phyloP scores from a whole-genome alignment of 2,888 invertebrate genomes.

The Caenorhabditis sulstoni region DNA sequence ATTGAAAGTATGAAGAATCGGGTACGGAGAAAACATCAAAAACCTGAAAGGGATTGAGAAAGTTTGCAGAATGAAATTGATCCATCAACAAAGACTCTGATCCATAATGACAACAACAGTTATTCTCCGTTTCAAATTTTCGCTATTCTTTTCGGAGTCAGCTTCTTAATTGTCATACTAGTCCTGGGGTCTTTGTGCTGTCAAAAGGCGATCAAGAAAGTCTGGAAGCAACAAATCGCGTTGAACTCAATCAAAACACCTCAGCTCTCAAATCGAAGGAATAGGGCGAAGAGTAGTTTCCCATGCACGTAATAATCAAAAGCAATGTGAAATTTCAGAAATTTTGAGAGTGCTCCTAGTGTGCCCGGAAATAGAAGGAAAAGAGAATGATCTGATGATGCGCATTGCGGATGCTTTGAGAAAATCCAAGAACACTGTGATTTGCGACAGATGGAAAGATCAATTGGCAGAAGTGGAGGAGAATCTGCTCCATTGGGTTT shows the following conservation, averaged over 20 bases:
- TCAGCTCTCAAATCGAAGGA: slow-evolving; percentile 9
- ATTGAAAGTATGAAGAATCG: slow-evolving; percentile 10
- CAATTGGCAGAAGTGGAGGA: slow-evolving; percentile 26
- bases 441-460: slow-evolving; percentile 42
- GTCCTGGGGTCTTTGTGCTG: slow-evolving; percentile 7
- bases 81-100: too few relatives aligned
- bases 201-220: not conserved
- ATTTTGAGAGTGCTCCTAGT: slow-evolving; percentile 35
- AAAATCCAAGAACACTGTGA: slow-evolving; percentile 37
- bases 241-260: slow-evolving; percentile 21
- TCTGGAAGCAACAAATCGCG: slow-evolving; percentile 31
- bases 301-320: too few relatives aligned
- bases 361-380: slow-evolving; percentile 38
- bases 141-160: not conserved
- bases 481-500: slow-evolving; percentile 51
- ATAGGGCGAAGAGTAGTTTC: slow-evolving; percentile 9
- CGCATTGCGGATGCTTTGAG: slow-evolving; percentile 39
- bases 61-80: not conserved
- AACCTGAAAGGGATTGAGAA: not conserved
- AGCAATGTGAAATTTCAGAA: too few relatives aligned
- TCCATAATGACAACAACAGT: too few relatives aligned
- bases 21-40: slow-evolving; percentile 12
- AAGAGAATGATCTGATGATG: slow-evolving; percentile 39
- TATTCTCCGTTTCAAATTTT: not conserved
- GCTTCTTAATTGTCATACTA: not conserved